phyloP scores from a whole-genome alignment of 2,797 vertebrate genomes.

The Peromyscus aztecus region DNA sequence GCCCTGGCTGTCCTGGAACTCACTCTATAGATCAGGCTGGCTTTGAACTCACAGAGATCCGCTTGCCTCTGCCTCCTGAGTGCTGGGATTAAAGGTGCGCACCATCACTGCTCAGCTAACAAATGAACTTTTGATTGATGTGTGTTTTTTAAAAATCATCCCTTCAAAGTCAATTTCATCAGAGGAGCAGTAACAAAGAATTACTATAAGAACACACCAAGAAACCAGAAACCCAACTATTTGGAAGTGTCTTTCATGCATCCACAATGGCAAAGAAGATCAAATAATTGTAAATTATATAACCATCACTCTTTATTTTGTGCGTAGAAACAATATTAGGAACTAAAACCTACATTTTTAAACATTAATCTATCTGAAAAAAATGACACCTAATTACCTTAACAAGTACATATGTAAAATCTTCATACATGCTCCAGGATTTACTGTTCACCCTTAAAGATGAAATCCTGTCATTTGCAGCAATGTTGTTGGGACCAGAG shows the following conservation, averaged over 20 bases:
- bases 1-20: not conserved
- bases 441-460: not conserved
- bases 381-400: constrained; percentile 74
- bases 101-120: not conserved
- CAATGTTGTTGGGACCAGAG: not conserved
- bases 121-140: constrained; percentile 53
- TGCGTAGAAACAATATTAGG: constrained; percentile 47
- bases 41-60: not conserved
- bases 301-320: not conserved
- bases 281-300: constrained; percentile 43
- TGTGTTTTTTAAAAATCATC: not conserved
- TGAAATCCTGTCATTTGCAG: not conserved
- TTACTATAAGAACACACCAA: constrained; percentile 23
- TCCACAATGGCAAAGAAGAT: not conserved
- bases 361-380: constrained; percentile 51
- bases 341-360: constrained; percentile 53
- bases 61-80: not conserved
- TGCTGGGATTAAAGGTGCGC: not conserved
- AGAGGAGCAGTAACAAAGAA: constrained; percentile 37
- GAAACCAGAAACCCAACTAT: constrained; percentile 60
- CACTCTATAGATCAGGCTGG: not conserved
- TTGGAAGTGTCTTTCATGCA: constrained; percentile 1
- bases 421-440: no score
- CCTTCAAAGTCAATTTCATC: constrained; percentile 59
- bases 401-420: constrained; percentile 1